Percentiles rank a stretch among this genome's conserved stretches.
These are phyloP conservation scores for Diarsia brunnea DNA, from an alignment of 2,888 invertebrate species.

Conservation along the genomic window DNA sequence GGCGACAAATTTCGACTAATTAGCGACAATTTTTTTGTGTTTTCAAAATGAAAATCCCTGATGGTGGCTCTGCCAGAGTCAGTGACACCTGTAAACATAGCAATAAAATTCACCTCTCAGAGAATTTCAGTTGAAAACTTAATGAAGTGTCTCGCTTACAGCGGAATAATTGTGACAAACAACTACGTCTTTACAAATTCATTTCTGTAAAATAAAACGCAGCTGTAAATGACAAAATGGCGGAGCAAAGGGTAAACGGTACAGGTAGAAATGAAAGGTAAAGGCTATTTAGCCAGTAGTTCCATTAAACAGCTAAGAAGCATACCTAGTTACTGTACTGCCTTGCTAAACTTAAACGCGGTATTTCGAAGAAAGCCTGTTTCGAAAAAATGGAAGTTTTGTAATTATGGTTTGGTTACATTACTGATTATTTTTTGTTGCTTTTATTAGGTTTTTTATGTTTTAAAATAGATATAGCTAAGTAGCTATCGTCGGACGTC, in stretches of 20 bases:
- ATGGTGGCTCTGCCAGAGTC: no score
- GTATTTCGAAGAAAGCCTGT: no score
- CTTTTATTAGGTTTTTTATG: no score
- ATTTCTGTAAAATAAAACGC: constrained; percentile 53
- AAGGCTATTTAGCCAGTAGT: neutral
- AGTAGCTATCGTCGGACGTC: no score
- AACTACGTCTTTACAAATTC: constrained; percentile 55
- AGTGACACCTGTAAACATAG: constrained; percentile 59
- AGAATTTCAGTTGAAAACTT: constrained; percentile 55
- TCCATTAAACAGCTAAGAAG: neutral
- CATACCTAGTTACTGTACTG: neutral
- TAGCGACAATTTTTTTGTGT: no score
- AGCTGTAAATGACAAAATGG: constrained; percentile 32
- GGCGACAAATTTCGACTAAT: no score
- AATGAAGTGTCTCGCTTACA: constrained; percentile 58
- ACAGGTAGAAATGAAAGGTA: constrained; percentile 7
- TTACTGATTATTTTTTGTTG: no score
- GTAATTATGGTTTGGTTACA: no score
- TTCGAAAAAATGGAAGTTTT: no score
- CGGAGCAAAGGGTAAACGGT: constrained; percentile 7
- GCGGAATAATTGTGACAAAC: constrained; percentile 54
- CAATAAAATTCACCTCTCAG: constrained; percentile 51
- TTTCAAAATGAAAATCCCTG: no score
- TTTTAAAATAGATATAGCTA: no score
- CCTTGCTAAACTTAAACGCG: no score